Conservation (phyloP, 2,888 invertebrate genomes). For the Philhelius pedissequus region DNA sequence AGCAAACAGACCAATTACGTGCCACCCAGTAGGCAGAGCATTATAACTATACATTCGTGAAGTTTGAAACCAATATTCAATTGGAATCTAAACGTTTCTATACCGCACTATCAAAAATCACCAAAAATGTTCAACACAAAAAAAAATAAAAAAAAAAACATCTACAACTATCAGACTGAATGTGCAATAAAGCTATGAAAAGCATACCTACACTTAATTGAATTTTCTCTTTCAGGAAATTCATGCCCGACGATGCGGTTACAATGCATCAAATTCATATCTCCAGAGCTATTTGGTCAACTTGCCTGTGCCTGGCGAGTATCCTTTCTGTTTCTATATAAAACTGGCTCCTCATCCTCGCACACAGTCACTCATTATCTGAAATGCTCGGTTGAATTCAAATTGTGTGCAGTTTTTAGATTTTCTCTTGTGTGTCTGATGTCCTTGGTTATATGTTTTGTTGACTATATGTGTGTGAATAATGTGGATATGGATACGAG, state of each 20-base stretch:
- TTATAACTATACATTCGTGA: too few relatives aligned
- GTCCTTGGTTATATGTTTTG: neutral
- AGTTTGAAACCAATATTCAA: neutral
- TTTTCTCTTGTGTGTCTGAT: constrained; percentile 46
- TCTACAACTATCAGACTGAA: neutral
- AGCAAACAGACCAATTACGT: too few relatives aligned
- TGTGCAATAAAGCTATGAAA: constrained; percentile 16
- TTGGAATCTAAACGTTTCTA: neutral
- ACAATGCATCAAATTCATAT: constrained; percentile 40
- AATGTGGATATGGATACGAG: neutral
- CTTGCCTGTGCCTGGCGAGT: neutral
- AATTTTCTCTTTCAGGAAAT: constrained; percentile 55
- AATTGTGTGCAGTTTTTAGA: constrained; percentile 44
- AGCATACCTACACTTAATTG: constrained; percentile 52
- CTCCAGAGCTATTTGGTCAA: constrained; percentile 27
- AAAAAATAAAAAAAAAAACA: neutral
- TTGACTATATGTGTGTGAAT: neutral
- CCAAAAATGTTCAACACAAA: neutral
- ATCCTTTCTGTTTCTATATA: neutral
- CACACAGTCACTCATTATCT: constrained; percentile 46
- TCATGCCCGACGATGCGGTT: constrained; percentile 38
- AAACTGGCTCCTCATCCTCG: neutral
- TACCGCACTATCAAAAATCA: too few relatives aligned
- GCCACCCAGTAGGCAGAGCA: too few relatives aligned
- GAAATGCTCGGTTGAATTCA: constrained; percentile 50